Percentiles rank a stretch among this genome's conserved stretches.
Conservation (phyloP, 1,140 invertebrate species). For the Eriosoma lanigerum region DNA sequence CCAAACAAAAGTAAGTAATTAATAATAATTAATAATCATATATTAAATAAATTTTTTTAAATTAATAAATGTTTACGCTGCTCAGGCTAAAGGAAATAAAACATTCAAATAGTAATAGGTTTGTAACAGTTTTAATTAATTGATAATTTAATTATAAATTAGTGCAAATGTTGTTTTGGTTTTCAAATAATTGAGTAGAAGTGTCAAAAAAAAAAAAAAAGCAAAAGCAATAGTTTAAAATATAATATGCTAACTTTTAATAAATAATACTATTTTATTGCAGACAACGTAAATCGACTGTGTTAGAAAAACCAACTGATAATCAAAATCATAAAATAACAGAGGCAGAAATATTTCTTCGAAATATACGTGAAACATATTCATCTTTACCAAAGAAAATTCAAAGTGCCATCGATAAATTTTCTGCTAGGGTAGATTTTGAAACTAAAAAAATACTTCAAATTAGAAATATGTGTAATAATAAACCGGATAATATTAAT, state of each 20-base stretch:
- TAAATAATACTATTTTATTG: background rate
- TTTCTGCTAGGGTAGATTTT: conserved; percentile 7
- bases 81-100: conserved; percentile 4
- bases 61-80: background rate
- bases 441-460: conserved; percentile 10
- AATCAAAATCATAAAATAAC: conserved; percentile 5
- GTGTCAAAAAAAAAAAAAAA: too few relatives aligned
- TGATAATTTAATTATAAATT: too few relatives aligned
- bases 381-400: conserved; percentile 32
- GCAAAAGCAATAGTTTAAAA: too few relatives aligned
- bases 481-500: conserved; percentile 7
- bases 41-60: background rate
- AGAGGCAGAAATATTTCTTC: conserved; percentile 28
- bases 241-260: background rate
- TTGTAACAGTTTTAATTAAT: background rate
- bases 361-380: conserved; percentile 21
- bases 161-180: too few relatives aligned
- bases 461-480: background rate
- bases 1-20: conserved; percentile 13
- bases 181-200: too few relatives aligned
- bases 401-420: conserved; percentile 1
- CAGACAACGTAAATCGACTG: background rate
- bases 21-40: background rate
- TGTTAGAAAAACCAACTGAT: background rate
- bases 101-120: background rate